Percentiles rank a stretch among this genome's conserved stretches.
Evolutionary conservation across 2,888 invertebrate species (phyloP).

Genomic region (Eustalomyia histrio): DNA sequence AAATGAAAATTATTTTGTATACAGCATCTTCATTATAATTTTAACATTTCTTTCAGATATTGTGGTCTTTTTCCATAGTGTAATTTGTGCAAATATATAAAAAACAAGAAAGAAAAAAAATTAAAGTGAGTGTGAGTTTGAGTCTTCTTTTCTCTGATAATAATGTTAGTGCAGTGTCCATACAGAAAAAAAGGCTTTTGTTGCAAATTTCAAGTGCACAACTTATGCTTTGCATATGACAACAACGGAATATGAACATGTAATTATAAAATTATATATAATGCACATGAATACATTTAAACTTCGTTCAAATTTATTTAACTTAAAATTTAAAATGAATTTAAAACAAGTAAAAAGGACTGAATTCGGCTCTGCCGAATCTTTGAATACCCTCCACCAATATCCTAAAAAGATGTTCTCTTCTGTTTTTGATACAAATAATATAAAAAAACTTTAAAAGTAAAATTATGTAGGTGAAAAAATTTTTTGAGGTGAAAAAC

Average conservation of each 20-base stretch:
- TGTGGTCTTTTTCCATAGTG: conserved; percentile 31
- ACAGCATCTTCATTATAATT: conserved; percentile 43
- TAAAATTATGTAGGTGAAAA: too few relatives aligned
- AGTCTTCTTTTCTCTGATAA: not conserved
- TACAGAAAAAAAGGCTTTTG: conserved; percentile 46
- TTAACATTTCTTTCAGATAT: conserved; percentile 20
- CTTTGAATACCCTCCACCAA: too few relatives aligned
- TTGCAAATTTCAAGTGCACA: conserved; percentile 57
- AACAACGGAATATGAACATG: conserved; percentile 8
- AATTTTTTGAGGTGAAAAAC: too few relatives aligned
- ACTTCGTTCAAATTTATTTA: too few relatives aligned
- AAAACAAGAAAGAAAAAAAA: too few relatives aligned
- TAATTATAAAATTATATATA: conserved; percentile 48
- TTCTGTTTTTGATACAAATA: too few relatives aligned
- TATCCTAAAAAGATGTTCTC: too few relatives aligned
- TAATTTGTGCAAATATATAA: conserved; percentile 35
- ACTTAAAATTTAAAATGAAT: too few relatives aligned
- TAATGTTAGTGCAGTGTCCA: conserved; percentile 18
- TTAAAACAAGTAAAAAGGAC: too few relatives aligned
- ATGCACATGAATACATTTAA: conserved; percentile 32
- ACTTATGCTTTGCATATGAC: conserved; percentile 36
- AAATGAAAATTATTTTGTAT: conserved; percentile 38
- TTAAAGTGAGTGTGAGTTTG: conserved; percentile 1
- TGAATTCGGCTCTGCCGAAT: too few relatives aligned
- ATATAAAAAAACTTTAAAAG: too few relatives aligned